Conservation (phyloP, 2,888 invertebrate genomes). For the Pardosa pseudoannulata region DNA sequence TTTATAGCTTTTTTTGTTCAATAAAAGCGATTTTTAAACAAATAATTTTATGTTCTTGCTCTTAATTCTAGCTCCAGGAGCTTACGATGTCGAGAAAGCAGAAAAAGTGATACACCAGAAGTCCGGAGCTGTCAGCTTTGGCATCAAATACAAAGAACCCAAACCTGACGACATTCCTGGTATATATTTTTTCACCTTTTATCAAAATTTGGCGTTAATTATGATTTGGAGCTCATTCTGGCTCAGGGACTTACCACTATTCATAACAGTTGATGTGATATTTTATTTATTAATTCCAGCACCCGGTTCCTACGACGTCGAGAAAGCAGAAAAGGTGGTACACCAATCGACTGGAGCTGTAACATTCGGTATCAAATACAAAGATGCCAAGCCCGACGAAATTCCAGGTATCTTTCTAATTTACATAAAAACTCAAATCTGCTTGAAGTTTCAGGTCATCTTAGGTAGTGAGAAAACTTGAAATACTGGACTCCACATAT, state of each 20-base stretch:
- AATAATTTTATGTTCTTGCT: too few relatives aligned
- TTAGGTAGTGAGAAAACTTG: too few relatives aligned
- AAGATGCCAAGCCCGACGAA: constrained; percentile 68
- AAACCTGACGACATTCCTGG: constrained; percentile 74
- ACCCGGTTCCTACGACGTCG: constrained; percentile 26
- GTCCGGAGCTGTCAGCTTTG: constrained; percentile 85
- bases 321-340: constrained; percentile 1
- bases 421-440: too few relatives aligned
- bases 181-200: constrained; percentile 42
- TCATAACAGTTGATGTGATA: too few relatives aligned
- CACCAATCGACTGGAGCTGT: constrained; percentile 83
- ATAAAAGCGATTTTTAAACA: too few relatives aligned
- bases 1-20: too few relatives aligned
- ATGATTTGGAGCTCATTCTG: too few relatives aligned
- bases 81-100: constrained; percentile 86
- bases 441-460: too few relatives aligned
- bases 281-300: constrained; percentile 16
- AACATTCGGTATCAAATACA: constrained; percentile 83
- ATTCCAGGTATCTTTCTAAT: constrained; percentile 72
- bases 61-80: constrained; percentile 88
- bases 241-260: too few relatives aligned
- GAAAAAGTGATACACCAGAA: constrained; percentile 80
- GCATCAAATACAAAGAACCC: constrained; percentile 80
- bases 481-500: too few relatives aligned
- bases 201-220: too few relatives aligned